Percentiles rank a stretch among this genome's conserved stretches.
Evolutionary conservation across 2,888 invertebrate genomes (phyloP).

Genomic region (Aelia acuminata): DNA sequence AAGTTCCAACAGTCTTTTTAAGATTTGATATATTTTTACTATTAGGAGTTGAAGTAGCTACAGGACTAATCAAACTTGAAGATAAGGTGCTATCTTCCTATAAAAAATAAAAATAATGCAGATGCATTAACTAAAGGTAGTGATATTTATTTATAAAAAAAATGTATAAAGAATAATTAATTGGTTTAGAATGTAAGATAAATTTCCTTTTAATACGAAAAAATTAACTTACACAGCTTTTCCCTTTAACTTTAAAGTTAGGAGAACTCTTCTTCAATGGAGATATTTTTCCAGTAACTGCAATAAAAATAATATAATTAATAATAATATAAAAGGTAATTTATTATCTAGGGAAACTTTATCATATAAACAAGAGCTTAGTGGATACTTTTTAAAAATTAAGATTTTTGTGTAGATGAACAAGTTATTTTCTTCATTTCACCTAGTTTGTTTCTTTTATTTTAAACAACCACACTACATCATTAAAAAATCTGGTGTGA

Average conservation of each 20-base stretch:
- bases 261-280: slow-evolving; percentile 47
- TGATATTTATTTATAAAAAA: too few species aligned
- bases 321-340: background rate
- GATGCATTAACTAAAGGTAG: too few species aligned
- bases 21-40: background rate
- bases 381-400: too few species aligned
- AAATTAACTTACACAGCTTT: slow-evolving; percentile 23
- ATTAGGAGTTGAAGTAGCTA: slow-evolving; percentile 58
- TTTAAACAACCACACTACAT: too few species aligned
- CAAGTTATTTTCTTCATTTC: too few species aligned
- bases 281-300: slow-evolving; percentile 54
- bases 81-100: slow-evolving; percentile 54
- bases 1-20: background rate
- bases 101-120: background rate
- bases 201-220: too few species aligned
- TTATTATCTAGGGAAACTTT: background rate
- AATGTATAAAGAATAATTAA: too few species aligned
- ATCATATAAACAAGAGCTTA: too few species aligned
- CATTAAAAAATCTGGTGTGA: too few species aligned
- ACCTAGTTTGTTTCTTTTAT: too few species aligned
- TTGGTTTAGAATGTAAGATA: too few species aligned
- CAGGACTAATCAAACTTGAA: slow-evolving; percentile 50
- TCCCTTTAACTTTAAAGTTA: background rate
- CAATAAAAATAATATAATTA: slow-evolving; percentile 15
- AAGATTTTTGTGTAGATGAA: too few species aligned